These are phyloP conservation scores for Antennarius striatus DNA, from an alignment of 2,113 vertebrate genomes.

Conservation along the genomic window DNA sequence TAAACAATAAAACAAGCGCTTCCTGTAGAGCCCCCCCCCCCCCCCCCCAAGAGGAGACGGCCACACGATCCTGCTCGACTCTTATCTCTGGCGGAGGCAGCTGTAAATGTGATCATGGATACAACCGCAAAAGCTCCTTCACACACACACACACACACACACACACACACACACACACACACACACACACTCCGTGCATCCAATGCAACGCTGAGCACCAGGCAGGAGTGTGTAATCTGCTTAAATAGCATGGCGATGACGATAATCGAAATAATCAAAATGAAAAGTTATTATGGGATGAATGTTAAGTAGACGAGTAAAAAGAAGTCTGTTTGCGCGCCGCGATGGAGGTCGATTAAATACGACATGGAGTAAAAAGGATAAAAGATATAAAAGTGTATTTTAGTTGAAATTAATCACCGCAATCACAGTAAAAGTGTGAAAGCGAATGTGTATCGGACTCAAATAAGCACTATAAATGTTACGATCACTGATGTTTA, in stretches of 20 bases:
- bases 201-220: constrained; percentile 14
- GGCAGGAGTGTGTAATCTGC: constrained; percentile 53
- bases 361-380: too few relatives aligned
- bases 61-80: constrained; percentile 11
- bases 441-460: too few relatives aligned
- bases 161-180: not conserved
- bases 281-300: constrained; percentile 37
- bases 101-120: constrained; percentile 31
- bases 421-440: too few relatives aligned
- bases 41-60: constrained; percentile 4
- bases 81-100: constrained; percentile 34
- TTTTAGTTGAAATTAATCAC: too few relatives aligned
- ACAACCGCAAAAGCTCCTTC: constrained; percentile 8
- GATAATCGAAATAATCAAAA: constrained; percentile 12
- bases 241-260: constrained; percentile 46
- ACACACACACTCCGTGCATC: too few relatives aligned
- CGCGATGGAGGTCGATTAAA: too few relatives aligned
- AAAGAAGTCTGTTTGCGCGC: constrained; percentile 12
- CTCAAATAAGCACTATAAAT: too few relatives aligned
- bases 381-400: too few relatives aligned
- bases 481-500: too few relatives aligned
- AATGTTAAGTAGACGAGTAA: constrained; percentile 40
- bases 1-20: constrained; percentile 36
- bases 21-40: constrained; percentile 6
- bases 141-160: not conserved